Percentiles rank a stretch among this genome's conserved stretches.
Conservation (phyloP, 2,797 vertebrate genomes). For the Hypotaenidia philippensis region DNA sequence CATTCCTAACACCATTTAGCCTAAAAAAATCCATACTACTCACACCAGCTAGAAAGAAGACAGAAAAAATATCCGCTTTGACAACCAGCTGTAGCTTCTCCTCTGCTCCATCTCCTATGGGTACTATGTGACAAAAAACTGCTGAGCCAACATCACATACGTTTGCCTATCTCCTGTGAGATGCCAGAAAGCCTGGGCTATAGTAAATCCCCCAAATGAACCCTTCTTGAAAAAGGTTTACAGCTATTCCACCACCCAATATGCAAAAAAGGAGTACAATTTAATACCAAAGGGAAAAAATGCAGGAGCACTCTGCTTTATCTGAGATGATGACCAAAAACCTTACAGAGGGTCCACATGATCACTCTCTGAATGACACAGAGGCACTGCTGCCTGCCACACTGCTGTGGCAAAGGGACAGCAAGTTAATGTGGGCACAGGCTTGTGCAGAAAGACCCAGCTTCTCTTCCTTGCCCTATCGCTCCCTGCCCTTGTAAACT, state of each 20-base stretch:
- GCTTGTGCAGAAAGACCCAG: neutral
- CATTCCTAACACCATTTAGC: neutral
- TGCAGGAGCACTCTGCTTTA: neutral
- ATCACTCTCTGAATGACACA: neutral
- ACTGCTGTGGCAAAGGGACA: accelerated
- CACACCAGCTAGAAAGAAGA: neutral
- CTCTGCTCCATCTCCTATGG: neutral
- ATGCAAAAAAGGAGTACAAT: neutral
- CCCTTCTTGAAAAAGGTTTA: neutral
- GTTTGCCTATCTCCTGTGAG: accelerated
- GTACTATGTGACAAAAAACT: neutral
- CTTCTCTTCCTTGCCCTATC: neutral
- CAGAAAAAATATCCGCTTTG: neutral
- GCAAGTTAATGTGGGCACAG: neutral
- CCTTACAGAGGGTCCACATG: accelerated
- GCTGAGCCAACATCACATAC: neutral
- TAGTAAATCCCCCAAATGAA: neutral
- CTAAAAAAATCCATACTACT: neutral
- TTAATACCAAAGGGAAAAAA: neutral
- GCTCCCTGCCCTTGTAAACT: too few relatives aligned
- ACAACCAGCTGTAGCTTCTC: neutral
- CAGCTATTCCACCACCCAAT: neutral
- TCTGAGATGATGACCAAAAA: neutral
- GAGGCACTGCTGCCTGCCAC: neutral
- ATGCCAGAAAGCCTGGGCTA: neutral